Evolutionary conservation across 30 jellyfish, hydroid and myxozoan species (phyloP).

Genomic region (Phacellophora camtschatica): DNA sequence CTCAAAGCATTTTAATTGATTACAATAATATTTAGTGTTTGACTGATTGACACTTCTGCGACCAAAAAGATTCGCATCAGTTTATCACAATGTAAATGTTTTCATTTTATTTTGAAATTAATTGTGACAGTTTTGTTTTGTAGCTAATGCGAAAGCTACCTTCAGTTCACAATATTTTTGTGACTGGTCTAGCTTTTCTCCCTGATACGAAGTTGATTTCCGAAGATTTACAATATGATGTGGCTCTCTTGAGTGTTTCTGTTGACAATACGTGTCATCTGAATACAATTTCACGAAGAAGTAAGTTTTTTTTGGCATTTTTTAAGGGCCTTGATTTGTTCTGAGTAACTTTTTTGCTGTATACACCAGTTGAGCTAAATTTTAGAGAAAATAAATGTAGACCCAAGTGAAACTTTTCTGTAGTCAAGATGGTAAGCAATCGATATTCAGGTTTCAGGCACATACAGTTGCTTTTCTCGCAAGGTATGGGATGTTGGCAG

Average conservation of each 20-base stretch:
- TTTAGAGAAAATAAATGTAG: too few species aligned
- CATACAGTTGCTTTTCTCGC: too few species aligned
- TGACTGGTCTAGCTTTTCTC: constrained; percentile 89
- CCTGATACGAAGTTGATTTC: constrained; percentile 66
- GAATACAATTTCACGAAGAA: constrained; percentile 69
- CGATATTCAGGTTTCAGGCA: too few species aligned
- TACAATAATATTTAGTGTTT: too few species aligned
- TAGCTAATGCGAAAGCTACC: constrained; percentile 80
- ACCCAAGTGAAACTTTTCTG: too few species aligned
- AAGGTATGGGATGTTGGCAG: too few species aligned
- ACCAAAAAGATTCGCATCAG: neutral
- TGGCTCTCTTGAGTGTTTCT: constrained; percentile 88
- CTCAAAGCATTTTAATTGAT: too few species aligned
- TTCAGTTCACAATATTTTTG: constrained; percentile 77
- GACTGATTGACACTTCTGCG: too few species aligned
- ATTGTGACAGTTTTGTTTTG: neutral
- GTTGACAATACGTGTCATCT: constrained; percentile 90
- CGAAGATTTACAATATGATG: constrained; percentile 77
- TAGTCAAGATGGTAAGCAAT: too few species aligned
- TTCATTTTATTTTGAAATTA: neutral
- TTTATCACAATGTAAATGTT: neutral
- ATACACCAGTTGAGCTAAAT: too few species aligned
- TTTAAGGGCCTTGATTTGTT: too few species aligned
- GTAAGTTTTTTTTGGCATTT: constrained; percentile 46
- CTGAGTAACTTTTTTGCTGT: too few species aligned